Evolutionary conservation across 2,113 vertebrate species (phyloP), one percentile per base, ranked within the genome.

Genomic region (Lucifuga dentata): DNA sequence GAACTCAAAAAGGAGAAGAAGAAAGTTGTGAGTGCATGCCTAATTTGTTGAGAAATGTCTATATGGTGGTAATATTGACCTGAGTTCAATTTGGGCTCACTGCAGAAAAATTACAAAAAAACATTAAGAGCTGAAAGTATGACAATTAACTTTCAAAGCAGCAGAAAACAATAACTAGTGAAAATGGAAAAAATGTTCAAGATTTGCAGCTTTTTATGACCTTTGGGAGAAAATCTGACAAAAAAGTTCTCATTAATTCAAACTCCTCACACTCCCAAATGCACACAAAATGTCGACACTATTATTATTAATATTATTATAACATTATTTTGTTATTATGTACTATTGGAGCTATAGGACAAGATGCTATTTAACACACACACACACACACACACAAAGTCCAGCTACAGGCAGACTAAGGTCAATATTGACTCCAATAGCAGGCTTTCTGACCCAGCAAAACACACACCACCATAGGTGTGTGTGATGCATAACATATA

Each of bases 371-470:
- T 58, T 77, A 68, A 75, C 21, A 48, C 44, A 48, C 77, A 16
- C 24, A 29, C 56, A 48, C 41, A 20, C 58, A 52, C 20, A 46
- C 49, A 51, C 50, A 64, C 23, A 40, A 8, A 53, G 38, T 0
- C 45, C 38, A 56, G 13, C 12, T 40, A 8, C 38, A 40, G 55
- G 58, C 62, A 69, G 63, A 41, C 76, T 73, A 72, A 32, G 26
- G 83, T 90, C 84, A 90, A 90, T 91, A 90, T 88, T 91, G 81
- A 90, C 88, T 68, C 73, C 57, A 72, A 57, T 24, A 61, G 62
- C 58, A 70, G 48, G 38, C 70, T 61, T 73, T 52, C 72, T 80
- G 52, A 44, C 58, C 52, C 55, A 68, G 80, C 49, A 81, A 71
- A 81, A 60, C 36, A 65, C 26, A 65, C 62, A 83, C 49, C 23